Evolutionary conservation across 2,797 vertebrate species (phyloP).

Genomic region (Arctocebus calabarensis): DNA sequence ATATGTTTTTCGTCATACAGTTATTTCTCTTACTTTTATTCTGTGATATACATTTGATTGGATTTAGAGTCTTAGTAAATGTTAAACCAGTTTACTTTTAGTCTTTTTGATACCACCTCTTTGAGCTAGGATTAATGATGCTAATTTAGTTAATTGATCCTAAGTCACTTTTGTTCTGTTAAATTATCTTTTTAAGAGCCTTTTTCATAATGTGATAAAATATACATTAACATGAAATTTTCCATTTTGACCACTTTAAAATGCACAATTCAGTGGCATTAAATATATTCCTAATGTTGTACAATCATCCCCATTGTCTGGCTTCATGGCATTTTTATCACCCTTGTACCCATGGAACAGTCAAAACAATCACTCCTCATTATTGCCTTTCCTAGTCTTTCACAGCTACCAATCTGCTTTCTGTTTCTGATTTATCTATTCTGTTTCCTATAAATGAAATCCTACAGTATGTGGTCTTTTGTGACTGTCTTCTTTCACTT

Average conservation of each 20-base stretch:
- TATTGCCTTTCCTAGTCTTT: background rate
- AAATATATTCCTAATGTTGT: background rate
- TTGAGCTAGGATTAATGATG: conserved; percentile 26
- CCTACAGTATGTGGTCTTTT: background rate
- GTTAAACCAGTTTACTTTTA: background rate
- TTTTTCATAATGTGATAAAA: conserved; percentile 9
- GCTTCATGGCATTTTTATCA: conserved; percentile 35
- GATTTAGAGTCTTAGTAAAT: background rate
- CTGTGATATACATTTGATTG: background rate
- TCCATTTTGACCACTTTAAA: conserved; percentile 5
- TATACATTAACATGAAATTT: conserved; percentile 28
- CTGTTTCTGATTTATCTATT: background rate
- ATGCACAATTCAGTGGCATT: background rate
- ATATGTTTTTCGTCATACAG: background rate
- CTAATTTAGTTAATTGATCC: background rate
- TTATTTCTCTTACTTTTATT: conserved; percentile 9
- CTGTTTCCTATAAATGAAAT: conserved; percentile 12
- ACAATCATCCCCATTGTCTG: background rate
- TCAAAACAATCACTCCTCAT: background rate
- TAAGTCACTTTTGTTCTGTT: conserved; percentile 44
- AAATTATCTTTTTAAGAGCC: background rate
- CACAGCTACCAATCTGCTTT: background rate
- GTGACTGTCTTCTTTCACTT: conserved; percentile 40
- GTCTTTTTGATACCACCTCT: background rate
- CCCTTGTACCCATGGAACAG: background rate